Evolutionary conservation across 2,888 invertebrate genomes (phyloP).

Genomic region (Heliconius sara): DNA sequence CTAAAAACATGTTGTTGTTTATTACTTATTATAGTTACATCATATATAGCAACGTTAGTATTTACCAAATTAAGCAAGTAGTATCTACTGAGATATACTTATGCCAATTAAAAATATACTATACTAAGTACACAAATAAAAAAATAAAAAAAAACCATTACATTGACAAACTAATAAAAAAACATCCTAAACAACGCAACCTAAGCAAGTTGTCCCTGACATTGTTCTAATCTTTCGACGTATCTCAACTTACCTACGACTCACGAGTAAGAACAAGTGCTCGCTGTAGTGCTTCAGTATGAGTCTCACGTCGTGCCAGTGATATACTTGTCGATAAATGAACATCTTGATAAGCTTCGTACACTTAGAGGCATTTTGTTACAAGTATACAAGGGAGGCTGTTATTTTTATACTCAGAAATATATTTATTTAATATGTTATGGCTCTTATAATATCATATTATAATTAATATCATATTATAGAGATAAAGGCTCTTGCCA

Average conservation of each 20-base stretch:
- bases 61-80: neutral
- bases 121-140: no score
- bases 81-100: neutral
- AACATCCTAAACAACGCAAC: conserved; percentile 2
- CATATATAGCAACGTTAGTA: no score
- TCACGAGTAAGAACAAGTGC: conserved; percentile 12
- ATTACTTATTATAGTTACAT: no score
- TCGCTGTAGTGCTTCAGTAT: conserved; percentile 29
- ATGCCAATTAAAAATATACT: no score
- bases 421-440: neutral
- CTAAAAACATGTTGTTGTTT: no score
- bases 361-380: conserved; percentile 20
- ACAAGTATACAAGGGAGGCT: neutral
- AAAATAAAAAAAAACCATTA: neutral
- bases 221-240: conserved; percentile 40
- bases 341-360: conserved; percentile 18
- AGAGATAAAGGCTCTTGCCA: no score
- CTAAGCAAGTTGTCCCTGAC: conserved; percentile 32
- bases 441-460: no score
- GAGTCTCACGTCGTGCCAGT: conserved; percentile 31
- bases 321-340: conserved; percentile 35
- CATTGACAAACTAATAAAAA: conserved; percentile 1
- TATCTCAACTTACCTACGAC: conserved; percentile 27
- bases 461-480: no score
- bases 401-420: neutral